phyloP scores from a whole-genome alignment of 2,113 vertebrate genomes.

The Leptobrachium ailaonicum region DNA sequence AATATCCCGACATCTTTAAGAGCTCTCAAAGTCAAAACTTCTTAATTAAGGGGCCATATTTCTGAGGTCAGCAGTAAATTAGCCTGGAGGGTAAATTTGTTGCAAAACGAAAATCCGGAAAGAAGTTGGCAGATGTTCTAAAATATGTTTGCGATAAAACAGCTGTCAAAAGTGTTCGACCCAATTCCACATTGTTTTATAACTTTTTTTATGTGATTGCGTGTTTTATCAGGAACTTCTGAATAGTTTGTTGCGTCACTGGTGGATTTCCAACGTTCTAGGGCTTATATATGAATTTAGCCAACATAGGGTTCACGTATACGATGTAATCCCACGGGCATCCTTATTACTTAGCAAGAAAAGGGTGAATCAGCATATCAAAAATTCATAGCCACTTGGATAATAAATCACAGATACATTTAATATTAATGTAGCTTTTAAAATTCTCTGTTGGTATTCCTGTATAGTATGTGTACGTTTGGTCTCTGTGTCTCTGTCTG shows the following conservation, averaged over 20 bases:
- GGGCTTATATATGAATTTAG: background rate
- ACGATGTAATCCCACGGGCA: slow-evolving; percentile 30
- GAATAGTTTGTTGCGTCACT: background rate
- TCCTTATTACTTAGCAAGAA: slow-evolving; percentile 29
- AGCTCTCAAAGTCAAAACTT: slow-evolving; percentile 33
- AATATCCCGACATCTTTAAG: background rate
- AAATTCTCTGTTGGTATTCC: slow-evolving; percentile 49
- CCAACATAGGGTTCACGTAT: slow-evolving; percentile 10
- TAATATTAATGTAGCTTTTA: slow-evolving; percentile 49
- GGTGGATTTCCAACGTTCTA: background rate
- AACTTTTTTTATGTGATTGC: slow-evolving; percentile 4
- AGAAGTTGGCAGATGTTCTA: slow-evolving; percentile 38
- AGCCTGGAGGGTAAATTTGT: slow-evolving; percentile 36
- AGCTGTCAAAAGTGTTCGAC: slow-evolving; percentile 27
- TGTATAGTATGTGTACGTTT: slow-evolving; percentile 43
- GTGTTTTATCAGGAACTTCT: background rate
- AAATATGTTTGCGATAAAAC: slow-evolving; percentile 36
- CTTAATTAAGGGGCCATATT: slow-evolving; percentile 47
- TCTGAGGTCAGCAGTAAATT: slow-evolving; percentile 40
- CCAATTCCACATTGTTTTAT: slow-evolving; percentile 20
- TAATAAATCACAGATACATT: slow-evolving; percentile 46
- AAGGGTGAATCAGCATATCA: slow-evolving; percentile 45
- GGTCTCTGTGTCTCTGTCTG: slow-evolving; percentile 20
- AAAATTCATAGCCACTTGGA: slow-evolving; percentile 45
- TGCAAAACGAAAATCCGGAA: slow-evolving; percentile 15